Evolutionary conservation across 2,888 invertebrate species (phyloP).

Genomic region (Tubulanus polymorphus): DNA sequence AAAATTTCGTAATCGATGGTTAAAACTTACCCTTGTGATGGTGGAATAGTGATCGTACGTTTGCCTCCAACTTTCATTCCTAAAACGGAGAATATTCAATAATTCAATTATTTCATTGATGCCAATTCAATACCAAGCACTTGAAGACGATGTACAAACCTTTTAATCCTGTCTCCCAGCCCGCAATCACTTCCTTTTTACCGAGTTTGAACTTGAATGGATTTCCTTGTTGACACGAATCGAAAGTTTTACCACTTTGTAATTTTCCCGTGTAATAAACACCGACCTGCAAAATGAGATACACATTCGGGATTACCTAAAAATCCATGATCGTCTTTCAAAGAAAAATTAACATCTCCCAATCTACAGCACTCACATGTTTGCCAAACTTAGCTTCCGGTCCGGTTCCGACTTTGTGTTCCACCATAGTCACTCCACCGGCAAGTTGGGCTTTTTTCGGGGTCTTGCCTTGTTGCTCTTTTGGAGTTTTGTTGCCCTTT

Average conservation of each 20-base stretch:
- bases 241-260: constrained; percentile 84
- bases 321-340: no score
- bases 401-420: constrained; percentile 76
- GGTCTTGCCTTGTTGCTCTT: constrained; percentile 15
- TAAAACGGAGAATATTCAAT: constrained; percentile 19
- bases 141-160: constrained; percentile 55
- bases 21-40: constrained; percentile 76
- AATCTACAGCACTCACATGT: constrained; percentile 48
- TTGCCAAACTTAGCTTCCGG: constrained; percentile 73
- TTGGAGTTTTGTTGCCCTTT: background rate
- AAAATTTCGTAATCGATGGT: background rate
- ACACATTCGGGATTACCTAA: no score
- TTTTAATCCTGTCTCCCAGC: constrained; percentile 82
- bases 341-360: background rate
- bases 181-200: constrained; percentile 80
- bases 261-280: constrained; percentile 85
- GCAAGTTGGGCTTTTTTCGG: constrained; percentile 50
- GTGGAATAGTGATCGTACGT: constrained; percentile 77
- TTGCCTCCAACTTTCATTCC: constrained; percentile 93
- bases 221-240: constrained; percentile 68
- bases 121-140: background rate
- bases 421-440: constrained; percentile 79
- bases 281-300: constrained; percentile 52
- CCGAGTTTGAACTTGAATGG: constrained; percentile 85
- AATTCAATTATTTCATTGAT: background rate